phyloP scores from a whole-genome alignment of 2,113 vertebrate species.

The Daubentonia madagascariensis region DNA sequence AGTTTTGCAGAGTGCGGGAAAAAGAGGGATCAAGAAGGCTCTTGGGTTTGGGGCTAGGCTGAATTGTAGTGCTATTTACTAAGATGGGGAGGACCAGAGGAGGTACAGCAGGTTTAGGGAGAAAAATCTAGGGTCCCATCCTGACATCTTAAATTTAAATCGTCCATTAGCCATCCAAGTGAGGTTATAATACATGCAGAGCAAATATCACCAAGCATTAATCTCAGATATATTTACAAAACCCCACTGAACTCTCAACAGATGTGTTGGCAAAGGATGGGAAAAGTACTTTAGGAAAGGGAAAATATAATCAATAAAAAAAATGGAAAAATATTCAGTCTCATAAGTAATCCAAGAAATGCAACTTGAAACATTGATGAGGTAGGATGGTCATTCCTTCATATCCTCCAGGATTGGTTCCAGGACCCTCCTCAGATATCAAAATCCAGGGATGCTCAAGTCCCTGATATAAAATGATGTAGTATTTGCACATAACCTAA shows the following conservation, averaged over 20 bases:
- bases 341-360: not conserved
- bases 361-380: not conserved
- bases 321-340: not conserved
- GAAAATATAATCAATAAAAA: not conserved
- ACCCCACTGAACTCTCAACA: not conserved
- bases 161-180: constrained; percentile 7
- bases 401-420: not conserved
- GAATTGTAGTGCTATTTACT: not conserved
- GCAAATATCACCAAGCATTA: not conserved
- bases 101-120: not conserved
- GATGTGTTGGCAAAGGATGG: not conserved
- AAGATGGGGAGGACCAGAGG: not conserved
- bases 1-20: too few relatives aligned
- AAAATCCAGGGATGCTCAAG: not conserved
- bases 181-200: rapidly evolving
- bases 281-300: not conserved
- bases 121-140: not conserved
- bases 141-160: not conserved
- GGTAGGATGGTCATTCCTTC: not conserved
- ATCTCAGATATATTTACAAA: not conserved
- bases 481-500: not conserved
- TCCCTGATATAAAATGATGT: not conserved
- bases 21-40: not conserved
- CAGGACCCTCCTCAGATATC: not conserved
- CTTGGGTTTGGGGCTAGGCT: not conserved